phyloP scores from a whole-genome alignment of 1,140 invertebrate genomes.

The Orchestia grillus region DNA sequence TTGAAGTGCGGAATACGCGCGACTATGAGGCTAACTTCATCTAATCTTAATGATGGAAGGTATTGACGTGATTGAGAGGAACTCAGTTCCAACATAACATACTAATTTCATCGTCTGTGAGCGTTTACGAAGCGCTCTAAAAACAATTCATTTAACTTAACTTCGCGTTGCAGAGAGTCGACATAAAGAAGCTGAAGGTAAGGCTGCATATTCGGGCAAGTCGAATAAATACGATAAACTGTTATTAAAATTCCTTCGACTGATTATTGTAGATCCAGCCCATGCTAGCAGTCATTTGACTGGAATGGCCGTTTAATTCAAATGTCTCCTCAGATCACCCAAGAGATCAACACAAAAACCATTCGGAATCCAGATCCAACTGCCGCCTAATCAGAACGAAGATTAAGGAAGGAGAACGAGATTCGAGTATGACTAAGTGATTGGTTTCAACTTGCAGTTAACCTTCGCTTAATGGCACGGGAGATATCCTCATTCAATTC shows the following conservation, averaged over 20 bases:
- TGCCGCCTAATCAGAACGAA: neutral
- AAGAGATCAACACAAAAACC: neutral
- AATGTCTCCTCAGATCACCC: neutral
- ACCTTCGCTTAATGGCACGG: neutral
- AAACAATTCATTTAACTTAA: neutral
- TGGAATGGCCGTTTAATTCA: neutral
- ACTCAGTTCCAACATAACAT: neutral
- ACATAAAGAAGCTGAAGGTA: neutral
- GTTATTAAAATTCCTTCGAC: neutral
- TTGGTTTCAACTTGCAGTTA: neutral
- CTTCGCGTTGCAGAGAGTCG: neutral
- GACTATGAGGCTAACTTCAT: neutral
- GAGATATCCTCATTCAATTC: neutral
- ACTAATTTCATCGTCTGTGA: neutral
- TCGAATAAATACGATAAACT: neutral
- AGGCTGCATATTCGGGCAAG: neutral
- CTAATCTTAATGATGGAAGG: neutral
- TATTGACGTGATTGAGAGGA: neutral
- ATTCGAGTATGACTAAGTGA: neutral
- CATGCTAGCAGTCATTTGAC: neutral
- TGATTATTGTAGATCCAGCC: neutral
- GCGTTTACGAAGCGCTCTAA: neutral
- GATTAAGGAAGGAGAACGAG: neutral
- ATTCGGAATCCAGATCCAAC: neutral
- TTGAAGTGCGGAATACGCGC: too few species aligned